These are phyloP conservation scores for Okapia johnstoni DNA, from an alignment of 2,113 vertebrate genomes.

Conservation along the genomic window DNA sequence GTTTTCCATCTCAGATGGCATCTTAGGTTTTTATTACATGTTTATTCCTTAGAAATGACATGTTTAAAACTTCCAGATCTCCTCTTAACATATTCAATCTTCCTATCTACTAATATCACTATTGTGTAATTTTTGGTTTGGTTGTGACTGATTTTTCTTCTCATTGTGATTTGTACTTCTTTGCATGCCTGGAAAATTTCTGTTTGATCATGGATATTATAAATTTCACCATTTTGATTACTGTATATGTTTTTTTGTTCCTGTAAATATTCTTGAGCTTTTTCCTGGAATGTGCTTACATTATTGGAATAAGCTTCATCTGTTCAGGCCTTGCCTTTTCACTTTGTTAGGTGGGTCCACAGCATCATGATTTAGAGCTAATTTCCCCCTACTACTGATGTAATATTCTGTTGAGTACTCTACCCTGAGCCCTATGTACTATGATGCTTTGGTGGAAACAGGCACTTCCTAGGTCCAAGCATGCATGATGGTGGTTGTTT, in stretches of 20 bases:
- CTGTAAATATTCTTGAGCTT: background rate
- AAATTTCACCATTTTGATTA: background rate
- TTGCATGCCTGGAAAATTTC: background rate
- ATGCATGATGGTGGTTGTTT: background rate
- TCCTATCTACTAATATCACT: background rate
- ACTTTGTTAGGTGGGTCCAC: background rate
- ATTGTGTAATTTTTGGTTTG: constrained; percentile 25
- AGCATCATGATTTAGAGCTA: background rate
- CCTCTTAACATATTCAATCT: background rate
- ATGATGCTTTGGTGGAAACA: background rate
- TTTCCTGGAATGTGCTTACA: background rate
- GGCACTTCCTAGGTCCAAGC: background rate
- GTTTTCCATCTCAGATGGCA: background rate
- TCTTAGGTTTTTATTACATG: background rate
- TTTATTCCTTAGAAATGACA: background rate
- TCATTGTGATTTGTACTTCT: background rate
- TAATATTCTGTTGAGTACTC: background rate
- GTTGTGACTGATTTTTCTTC: constrained; percentile 7
- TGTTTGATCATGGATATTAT: background rate
- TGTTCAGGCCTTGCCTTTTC: background rate
- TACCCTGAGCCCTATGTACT: background rate
- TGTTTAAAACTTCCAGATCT: background rate
- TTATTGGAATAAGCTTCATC: background rate
- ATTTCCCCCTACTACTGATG: background rate
- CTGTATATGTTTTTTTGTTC: background rate